Evolutionary conservation across 1,140 invertebrate genomes (phyloP).

Genomic region (Euura lappo): DNA sequence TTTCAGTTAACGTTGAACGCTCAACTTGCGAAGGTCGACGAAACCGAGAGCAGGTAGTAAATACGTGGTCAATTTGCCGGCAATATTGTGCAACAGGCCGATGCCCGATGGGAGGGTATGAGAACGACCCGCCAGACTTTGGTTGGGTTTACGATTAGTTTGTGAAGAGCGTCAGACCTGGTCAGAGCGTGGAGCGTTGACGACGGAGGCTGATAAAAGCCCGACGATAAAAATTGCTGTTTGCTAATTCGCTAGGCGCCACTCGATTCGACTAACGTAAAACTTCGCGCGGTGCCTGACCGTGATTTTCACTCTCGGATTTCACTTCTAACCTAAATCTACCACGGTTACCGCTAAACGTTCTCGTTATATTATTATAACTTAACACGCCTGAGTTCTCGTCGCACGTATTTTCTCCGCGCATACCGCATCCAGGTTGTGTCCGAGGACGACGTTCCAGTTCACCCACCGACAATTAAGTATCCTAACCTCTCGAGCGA

Average conservation of each 20-base stretch:
- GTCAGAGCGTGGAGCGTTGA: not conserved
- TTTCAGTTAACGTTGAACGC: no score
- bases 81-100: no score
- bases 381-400: not conserved
- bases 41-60: no score
- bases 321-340: constrained; percentile 61
- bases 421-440: not conserved
- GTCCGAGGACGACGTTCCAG: not conserved
- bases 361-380: not conserved
- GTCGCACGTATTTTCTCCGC: not conserved
- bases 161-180: not conserved
- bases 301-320: constrained; percentile 51
- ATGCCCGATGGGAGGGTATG: no score
- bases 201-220: not conserved
- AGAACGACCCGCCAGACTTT: not conserved
- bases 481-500: not conserved
- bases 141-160: not conserved
- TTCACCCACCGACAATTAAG: not conserved
- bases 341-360: not conserved
- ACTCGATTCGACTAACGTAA: not conserved
- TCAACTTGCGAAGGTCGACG: no score
- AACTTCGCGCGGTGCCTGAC: constrained; percentile 27
- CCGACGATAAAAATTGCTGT: not conserved
- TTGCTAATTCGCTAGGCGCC: not conserved
- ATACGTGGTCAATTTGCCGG: no score